Conservation (phyloP, 2,797 vertebrate genomes). For the Rhinella marina region DNA sequence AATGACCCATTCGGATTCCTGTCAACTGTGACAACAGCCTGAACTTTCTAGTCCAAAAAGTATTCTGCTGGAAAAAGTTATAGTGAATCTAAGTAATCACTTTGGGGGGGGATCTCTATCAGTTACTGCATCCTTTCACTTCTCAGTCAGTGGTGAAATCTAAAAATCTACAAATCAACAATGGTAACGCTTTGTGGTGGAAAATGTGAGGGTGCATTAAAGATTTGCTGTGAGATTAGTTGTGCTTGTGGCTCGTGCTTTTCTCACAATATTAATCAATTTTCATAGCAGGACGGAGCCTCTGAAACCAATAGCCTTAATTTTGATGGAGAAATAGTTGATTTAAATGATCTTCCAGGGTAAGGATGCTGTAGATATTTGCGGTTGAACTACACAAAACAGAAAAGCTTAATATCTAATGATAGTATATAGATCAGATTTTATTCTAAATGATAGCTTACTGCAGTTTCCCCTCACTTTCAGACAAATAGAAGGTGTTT, state of each 20-base stretch:
- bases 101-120: background rate
- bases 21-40: constrained; percentile 40
- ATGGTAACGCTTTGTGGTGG: background rate
- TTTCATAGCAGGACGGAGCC: background rate
- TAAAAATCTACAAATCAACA: constrained; percentile 11
- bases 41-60: constrained; percentile 18
- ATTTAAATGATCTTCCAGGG: background rate
- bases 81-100: background rate
- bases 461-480: background rate
- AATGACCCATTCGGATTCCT: constrained; percentile 43
- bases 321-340: background rate
- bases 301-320: background rate
- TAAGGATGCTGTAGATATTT: background rate
- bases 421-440: background rate
- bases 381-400: background rate
- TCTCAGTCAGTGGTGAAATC: background rate
- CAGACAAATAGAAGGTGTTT: background rate
- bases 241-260: background rate
- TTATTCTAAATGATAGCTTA: background rate
- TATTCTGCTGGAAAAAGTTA: constrained; percentile 27
- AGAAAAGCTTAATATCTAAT: background rate
- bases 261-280: background rate
- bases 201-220: background rate
- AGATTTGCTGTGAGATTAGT: background rate
- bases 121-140: background rate